Conservation (phyloP, 2,888 invertebrate species). For the Noctua fimbriata region DNA sequence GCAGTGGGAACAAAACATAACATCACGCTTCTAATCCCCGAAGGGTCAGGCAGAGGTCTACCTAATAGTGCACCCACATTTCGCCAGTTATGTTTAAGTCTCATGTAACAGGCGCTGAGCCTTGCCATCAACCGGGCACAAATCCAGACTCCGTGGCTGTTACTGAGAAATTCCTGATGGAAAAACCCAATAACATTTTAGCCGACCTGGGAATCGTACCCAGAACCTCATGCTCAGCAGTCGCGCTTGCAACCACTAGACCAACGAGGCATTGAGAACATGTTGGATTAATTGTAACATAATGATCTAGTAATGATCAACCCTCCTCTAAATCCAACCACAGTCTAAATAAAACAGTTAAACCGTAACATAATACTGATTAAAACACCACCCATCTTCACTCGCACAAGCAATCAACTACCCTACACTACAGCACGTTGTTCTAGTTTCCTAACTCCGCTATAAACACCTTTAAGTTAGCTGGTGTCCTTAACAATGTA, state of each 20-base stretch:
- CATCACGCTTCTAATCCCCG: background rate
- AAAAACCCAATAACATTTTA: background rate
- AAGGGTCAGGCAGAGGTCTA: background rate
- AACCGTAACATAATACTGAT: background rate
- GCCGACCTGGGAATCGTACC: background rate
- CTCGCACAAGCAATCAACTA: conserved; percentile 46
- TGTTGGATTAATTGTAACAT: background rate
- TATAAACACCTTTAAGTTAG: conserved; percentile 63
- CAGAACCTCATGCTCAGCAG: background rate
- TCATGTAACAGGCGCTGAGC: background rate
- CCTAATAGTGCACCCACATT: background rate
- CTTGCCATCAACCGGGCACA: background rate
- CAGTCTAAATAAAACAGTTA: background rate
- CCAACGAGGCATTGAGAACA: background rate
- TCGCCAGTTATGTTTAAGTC: background rate
- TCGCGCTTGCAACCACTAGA: background rate
- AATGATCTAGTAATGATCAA: background rate
- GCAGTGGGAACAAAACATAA: background rate
- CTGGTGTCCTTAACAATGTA: conserved; percentile 50
- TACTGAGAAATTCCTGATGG: background rate
- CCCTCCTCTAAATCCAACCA: background rate
- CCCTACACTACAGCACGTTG: conserved; percentile 31
- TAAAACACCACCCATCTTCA: conserved; percentile 28
- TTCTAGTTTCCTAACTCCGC: conserved; percentile 57
- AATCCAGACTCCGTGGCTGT: background rate